Conservation (phyloP, 2,797 vertebrate genomes). For the Acipenser ruthenus region DNA sequence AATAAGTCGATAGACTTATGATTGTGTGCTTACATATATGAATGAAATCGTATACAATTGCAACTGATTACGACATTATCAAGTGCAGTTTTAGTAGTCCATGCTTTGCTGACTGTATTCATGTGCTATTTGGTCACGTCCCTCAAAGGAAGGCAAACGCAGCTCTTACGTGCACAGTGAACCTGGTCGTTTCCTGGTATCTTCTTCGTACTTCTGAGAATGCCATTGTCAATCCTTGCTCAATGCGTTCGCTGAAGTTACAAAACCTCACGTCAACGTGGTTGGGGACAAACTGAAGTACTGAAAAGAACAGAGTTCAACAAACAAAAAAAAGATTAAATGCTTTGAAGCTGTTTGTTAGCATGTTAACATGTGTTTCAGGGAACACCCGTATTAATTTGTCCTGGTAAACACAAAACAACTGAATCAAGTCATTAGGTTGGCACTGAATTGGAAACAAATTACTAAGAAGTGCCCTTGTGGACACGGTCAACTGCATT, state of each 20-base stretch:
- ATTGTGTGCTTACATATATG: too few relatives aligned
- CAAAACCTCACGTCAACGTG: conserved; percentile 78
- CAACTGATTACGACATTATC: too few relatives aligned
- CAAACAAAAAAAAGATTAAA: background rate
- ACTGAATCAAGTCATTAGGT: too few relatives aligned
- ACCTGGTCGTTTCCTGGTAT: conserved; percentile 59
- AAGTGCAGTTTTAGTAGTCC: too few relatives aligned
- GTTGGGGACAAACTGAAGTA: conserved; percentile 89
- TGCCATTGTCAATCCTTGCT: conserved; percentile 74
- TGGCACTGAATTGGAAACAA: background rate
- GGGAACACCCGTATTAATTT: too few relatives aligned
- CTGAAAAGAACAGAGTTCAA: conserved; percentile 39
- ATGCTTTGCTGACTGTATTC: too few relatives aligned
- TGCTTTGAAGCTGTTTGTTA: background rate
- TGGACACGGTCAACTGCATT: background rate
- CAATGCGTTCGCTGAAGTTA: conserved; percentile 80
- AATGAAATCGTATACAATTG: too few relatives aligned
- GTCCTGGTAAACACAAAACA: too few relatives aligned
- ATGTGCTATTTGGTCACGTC: too few relatives aligned
- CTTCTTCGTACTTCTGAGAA: conserved; percentile 68
- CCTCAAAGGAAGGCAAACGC: too few relatives aligned
- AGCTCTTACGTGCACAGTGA: conserved; percentile 76
- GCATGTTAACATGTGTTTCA: too few relatives aligned
- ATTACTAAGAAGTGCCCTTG: background rate
- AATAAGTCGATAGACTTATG: too few relatives aligned